Conservation (phyloP, 2,888 invertebrate species). For the Incurvaria masculella region DNA sequence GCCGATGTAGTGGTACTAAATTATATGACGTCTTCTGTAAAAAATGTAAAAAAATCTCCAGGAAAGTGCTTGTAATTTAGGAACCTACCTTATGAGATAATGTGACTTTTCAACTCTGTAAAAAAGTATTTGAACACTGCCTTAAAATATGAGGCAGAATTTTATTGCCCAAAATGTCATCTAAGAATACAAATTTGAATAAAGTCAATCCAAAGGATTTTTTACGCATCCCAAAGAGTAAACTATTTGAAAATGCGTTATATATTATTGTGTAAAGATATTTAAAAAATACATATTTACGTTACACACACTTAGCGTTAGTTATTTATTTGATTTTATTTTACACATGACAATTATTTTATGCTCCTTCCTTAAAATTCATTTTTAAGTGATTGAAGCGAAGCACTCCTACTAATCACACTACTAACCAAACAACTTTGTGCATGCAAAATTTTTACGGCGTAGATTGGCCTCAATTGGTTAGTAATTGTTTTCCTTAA, state of each 20-base stretch:
- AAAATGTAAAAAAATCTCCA: no score
- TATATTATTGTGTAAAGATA: constrained; percentile 53
- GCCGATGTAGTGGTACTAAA: no score
- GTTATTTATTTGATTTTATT: constrained; percentile 46
- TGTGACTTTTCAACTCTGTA: no score
- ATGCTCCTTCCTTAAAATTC: constrained; percentile 49
- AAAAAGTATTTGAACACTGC: no score
- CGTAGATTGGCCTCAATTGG: constrained; percentile 17
- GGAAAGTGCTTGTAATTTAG: no score
- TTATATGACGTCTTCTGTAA: no score
- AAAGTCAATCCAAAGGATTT: constrained; percentile 44
- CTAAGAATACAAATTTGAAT: constrained; percentile 12
- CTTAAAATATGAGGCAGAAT: background rate
- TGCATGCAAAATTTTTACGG: constrained; percentile 19
- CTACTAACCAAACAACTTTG: constrained; percentile 30
- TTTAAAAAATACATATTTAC: constrained; percentile 34
- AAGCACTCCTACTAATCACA: constrained; percentile 29
- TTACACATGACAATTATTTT: constrained; percentile 25
- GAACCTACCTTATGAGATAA: no score
- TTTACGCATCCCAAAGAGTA: constrained; percentile 51
- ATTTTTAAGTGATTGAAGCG: constrained; percentile 46
- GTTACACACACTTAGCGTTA: constrained; percentile 50
- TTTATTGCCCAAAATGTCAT: constrained; percentile 5
- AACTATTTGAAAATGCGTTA: constrained; percentile 40
- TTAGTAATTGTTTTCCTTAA: constrained; percentile 14